Evolutionary conservation across 2,888 invertebrate species (phyloP).

Genomic region (Brachypalpus laphriformis): DNA sequence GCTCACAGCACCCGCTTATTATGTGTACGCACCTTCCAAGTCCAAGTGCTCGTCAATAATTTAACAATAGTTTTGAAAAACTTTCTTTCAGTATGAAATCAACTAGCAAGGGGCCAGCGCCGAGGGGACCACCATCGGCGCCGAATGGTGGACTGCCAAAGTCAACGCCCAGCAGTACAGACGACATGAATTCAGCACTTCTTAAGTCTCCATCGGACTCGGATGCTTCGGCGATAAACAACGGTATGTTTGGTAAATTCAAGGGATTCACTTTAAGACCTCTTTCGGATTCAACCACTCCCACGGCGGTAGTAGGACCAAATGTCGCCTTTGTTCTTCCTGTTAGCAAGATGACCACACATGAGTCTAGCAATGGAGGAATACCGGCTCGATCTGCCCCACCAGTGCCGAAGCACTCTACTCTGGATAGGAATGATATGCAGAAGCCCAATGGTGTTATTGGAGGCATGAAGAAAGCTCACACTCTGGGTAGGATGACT

Average conservation of each 20-base stretch:
- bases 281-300: constrained; percentile 79
- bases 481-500: constrained; percentile 35
- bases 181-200: constrained; percentile 89
- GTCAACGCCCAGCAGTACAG: constrained; percentile 85
- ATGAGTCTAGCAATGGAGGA: constrained; percentile 77
- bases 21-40: constrained; percentile 25
- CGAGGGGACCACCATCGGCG: constrained; percentile 79
- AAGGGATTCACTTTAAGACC: constrained; percentile 90
- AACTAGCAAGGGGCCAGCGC: constrained; percentile 75
- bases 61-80: constrained; percentile 70
- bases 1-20: constrained; percentile 27
- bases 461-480: constrained; percentile 75
- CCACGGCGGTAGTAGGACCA: constrained; percentile 79
- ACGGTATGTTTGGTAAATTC: constrained; percentile 92
- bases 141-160: constrained; percentile 81
- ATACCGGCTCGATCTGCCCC: constrained; percentile 85
- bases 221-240: constrained; percentile 83
- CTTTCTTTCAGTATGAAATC: constrained; percentile 79
- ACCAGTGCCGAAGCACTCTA: constrained; percentile 86
- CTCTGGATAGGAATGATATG: constrained; percentile 76
- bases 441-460: constrained; percentile 76
- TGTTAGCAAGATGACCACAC: constrained; percentile 76
- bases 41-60: constrained; percentile 44
- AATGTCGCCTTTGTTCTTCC: constrained; percentile 85
- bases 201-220: constrained; percentile 85